These are phyloP conservation scores for Rugalucina vietnamica DNA, from an alignment of 2,888 invertebrate species.

Conservation along the genomic window DNA sequence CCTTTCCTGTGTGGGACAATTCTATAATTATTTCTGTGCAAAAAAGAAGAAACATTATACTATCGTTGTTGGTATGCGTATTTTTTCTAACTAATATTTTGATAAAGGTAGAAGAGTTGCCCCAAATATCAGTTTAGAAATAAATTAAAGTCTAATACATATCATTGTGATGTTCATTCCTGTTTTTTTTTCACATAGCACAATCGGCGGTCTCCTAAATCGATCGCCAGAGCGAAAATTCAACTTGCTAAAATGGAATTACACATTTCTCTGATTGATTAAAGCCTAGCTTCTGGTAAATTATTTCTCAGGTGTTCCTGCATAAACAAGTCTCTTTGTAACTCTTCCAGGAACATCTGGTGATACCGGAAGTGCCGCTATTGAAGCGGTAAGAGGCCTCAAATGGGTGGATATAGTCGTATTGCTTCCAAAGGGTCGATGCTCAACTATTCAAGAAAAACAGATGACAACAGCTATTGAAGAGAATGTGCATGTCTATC, in stretches of 20 bases:
- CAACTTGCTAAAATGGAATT: no score
- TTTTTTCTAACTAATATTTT: not conserved
- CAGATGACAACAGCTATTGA: slow-evolving; percentile 85
- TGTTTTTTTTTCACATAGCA: no score
- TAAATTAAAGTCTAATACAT: no score
- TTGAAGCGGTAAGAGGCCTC: slow-evolving; percentile 83
- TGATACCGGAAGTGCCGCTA: slow-evolving; percentile 85
- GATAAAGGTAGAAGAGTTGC: no score
- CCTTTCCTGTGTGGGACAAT: slow-evolving; percentile 83
- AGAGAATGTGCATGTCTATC: slow-evolving; percentile 84
- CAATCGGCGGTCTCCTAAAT: no score
- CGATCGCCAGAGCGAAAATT: no score
- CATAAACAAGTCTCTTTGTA: no score
- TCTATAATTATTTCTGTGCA: slow-evolving; percentile 83
- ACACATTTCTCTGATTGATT: no score
- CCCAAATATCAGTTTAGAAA: no score
- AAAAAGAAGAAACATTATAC: slow-evolving; percentile 80
- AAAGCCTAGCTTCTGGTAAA: no score
- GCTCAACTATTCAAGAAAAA: slow-evolving; percentile 84
- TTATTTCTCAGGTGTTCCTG: no score
- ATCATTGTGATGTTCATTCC: no score
- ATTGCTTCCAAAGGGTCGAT: slow-evolving; percentile 83
- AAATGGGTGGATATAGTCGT: slow-evolving; percentile 84
- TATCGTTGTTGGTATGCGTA: slow-evolving; percentile 80
- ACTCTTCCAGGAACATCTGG: slow-evolving; percentile 85